These are phyloP conservation scores for Oxyteleia sp. DNA, from an alignment of 2,888 invertebrate species.

Conservation along the genomic window DNA sequence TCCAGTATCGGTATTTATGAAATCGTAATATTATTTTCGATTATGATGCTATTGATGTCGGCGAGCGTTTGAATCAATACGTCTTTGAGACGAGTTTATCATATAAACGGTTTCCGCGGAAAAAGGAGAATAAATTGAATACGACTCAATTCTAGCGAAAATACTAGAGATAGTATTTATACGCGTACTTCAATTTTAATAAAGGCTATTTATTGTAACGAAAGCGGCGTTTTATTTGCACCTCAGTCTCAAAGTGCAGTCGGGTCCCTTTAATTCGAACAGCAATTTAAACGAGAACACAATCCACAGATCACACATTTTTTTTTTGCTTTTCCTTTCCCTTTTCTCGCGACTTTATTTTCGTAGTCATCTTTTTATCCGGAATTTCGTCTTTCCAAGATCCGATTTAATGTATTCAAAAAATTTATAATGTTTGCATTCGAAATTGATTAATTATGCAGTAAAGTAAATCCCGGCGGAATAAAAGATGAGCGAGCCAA, in stretches of 20 bases:
- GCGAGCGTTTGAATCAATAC: slow-evolving; percentile 27
- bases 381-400: not conserved
- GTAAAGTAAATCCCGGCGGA: no score
- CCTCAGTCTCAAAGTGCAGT: slow-evolving; percentile 13
- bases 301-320: not conserved
- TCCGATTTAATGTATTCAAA: not conserved
- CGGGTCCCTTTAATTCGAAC: not conserved
- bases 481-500: no score
- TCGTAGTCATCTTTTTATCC: not conserved
- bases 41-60: slow-evolving; percentile 2
- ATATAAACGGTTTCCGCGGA: slow-evolving; percentile 32
- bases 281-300: not conserved
- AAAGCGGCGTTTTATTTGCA: slow-evolving; percentile 16
- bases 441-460: no score
- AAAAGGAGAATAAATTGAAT: slow-evolving; percentile 41
- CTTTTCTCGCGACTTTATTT: slow-evolving; percentile 6
- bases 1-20: not conserved
- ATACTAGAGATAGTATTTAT: slow-evolving; percentile 31
- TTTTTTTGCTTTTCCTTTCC: no score
- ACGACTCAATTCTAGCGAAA: slow-evolving; percentile 15
- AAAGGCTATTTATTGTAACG: slow-evolving; percentile 21
- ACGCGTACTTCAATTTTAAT: slow-evolving; percentile 17
- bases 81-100: slow-evolving; percentile 31
- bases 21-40: slow-evolving; percentile 4
- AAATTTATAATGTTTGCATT: not conserved